Conservation (phyloP, 35 echinoderm and acorn worm genomes). For the Ophioderma brevispina region DNA sequence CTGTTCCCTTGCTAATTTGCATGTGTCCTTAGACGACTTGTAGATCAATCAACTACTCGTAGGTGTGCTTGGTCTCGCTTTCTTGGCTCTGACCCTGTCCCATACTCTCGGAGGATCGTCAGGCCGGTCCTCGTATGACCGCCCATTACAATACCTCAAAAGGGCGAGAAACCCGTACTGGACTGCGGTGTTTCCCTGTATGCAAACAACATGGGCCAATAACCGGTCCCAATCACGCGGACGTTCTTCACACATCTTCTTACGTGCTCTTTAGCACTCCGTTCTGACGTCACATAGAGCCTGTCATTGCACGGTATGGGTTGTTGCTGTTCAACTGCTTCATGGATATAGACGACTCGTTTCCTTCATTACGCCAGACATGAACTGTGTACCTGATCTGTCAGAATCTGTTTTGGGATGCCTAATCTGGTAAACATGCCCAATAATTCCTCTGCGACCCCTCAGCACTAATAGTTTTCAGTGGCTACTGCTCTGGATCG, state of each 20-base stretch:
- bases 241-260: too few relatives aligned
- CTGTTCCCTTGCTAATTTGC: conserved; percentile 25
- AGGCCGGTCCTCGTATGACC: too few relatives aligned
- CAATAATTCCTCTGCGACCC: too few relatives aligned
- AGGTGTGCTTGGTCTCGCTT: conserved; percentile 41
- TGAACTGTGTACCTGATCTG: conserved; percentile 60
- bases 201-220: too few relatives aligned
- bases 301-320: conserved; percentile 29
- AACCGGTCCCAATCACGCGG: too few relatives aligned
- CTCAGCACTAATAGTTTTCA: conserved; percentile 34
- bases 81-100: too few relatives aligned
- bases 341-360: conserved; percentile 46
- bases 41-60: conserved; percentile 60
- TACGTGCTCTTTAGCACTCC: conserved; percentile 51
- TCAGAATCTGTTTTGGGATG: too few relatives aligned
- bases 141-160: too few relatives aligned
- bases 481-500: conserved; percentile 56
- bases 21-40: conserved; percentile 41
- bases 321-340: conserved; percentile 31
- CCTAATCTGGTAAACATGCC: too few relatives aligned
- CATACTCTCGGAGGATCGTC: too few relatives aligned
- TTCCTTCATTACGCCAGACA: conserved; percentile 65
- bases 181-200: too few relatives aligned
- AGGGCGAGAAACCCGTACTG: too few relatives aligned
- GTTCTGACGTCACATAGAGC: conserved; percentile 65